Percentiles rank a stretch among this genome's conserved stretches.
Evolutionary conservation across 2,113 vertebrate species (phyloP).

Genomic region (Calyptommatus sinebrachiatus): DNA sequence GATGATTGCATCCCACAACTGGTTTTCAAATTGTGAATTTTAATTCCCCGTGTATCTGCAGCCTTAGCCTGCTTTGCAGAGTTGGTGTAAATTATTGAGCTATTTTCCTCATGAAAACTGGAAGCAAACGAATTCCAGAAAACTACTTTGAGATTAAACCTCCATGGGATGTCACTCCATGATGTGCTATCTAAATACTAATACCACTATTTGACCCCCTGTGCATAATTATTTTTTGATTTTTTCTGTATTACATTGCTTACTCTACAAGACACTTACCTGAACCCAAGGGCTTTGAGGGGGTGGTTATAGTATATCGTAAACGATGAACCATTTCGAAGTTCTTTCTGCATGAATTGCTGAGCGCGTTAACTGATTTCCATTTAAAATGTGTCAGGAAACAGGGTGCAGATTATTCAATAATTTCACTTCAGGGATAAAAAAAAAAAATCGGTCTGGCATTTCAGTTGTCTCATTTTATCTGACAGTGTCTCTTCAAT

Average conservation of each 20-base stretch:
- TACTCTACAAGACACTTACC: neutral
- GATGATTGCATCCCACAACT: no score
- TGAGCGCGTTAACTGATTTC: conserved; percentile 1
- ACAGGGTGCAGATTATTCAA: neutral
- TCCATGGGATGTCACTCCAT: neutral
- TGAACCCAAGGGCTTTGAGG: neutral
- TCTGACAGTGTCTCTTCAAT: conserved; percentile 1
- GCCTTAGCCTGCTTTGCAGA: no score
- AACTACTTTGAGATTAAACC: neutral
- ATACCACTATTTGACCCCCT: neutral
- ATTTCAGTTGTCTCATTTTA: neutral
- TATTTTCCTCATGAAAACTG: neutral
- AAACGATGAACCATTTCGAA: neutral
- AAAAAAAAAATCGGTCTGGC: no score
- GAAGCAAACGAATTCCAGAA: neutral
- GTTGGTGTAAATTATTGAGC: neutral
- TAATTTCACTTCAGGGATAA: conserved; percentile 12
- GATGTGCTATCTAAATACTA: neutral
- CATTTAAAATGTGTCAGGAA: conserved; percentile 8
- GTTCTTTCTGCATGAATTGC: neutral
- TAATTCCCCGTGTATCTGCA: no score
- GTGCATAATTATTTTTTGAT: neutral
- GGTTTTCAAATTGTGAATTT: no score
- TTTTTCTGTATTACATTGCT: neutral
- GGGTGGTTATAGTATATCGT: neutral